Evolutionary conservation across 2,113 vertebrate species (phyloP).

Genomic region (Spizaetus ornatus): DNA sequence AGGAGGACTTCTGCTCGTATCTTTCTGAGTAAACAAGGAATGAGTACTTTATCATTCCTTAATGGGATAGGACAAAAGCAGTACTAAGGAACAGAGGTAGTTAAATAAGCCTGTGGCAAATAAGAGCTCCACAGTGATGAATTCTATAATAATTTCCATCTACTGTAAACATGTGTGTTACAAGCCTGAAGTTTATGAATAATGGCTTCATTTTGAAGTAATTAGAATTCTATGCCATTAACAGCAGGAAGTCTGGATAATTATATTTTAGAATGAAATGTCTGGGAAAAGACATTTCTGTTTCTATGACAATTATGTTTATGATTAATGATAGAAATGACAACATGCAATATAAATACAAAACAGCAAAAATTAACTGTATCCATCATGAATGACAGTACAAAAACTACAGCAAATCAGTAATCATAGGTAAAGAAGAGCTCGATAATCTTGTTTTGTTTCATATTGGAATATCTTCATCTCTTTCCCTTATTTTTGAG

Average conservation of each 20-base stretch:
- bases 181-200: slow-evolving; percentile 67
- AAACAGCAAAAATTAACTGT: slow-evolving; percentile 72
- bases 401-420: slow-evolving; percentile 52
- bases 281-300: slow-evolving; percentile 71
- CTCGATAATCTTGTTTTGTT: slow-evolving; percentile 17
- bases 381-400: slow-evolving; percentile 71
- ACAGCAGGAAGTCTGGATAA: slow-evolving; percentile 73
- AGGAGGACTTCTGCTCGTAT: neutral
- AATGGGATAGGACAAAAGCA: slow-evolving; percentile 27
- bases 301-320: slow-evolving; percentile 69
- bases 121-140: neutral
- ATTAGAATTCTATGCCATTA: slow-evolving; percentile 76
- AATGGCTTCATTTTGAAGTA: slow-evolving; percentile 76
- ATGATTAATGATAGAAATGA: slow-evolving; percentile 75
- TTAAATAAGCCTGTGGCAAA: slow-evolving; percentile 41
- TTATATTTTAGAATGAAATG: slow-evolving; percentile 76
- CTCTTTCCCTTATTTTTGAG: neutral
- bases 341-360: slow-evolving; percentile 74
- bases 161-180: slow-evolving; percentile 64
- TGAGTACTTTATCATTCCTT: slow-evolving; percentile 24
- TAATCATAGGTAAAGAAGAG: slow-evolving; percentile 46
- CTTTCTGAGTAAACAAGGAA: slow-evolving; percentile 7
- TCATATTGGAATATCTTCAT: neutral
- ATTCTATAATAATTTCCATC: slow-evolving; percentile 40
- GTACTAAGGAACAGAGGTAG: neutral